Evolutionary conservation across 1,140 invertebrate genomes (phyloP), one percentile per base, ranked within the genome.

Genomic region (Littorina saxatilis): DNA sequence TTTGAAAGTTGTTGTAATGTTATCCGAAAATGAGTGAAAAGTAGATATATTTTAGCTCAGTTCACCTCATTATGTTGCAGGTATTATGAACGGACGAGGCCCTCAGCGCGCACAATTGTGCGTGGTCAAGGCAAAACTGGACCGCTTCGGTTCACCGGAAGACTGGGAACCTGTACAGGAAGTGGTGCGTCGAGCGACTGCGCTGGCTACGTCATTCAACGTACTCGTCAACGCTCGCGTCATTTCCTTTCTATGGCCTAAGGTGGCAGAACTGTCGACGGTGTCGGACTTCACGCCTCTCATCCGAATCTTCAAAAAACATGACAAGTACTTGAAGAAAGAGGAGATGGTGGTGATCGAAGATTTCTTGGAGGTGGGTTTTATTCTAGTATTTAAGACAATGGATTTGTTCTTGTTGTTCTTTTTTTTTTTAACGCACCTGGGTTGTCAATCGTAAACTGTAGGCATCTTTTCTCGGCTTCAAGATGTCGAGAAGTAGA

Each of bases 271-370:
- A 43, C 47, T 86, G 43, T 78, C 81, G 20, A 83, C 75, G 2
- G 79, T 84, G 47, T 85, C 83, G 1, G 81, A 85, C 58, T 85
- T 83, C 58, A 72, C 66, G 15, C 70, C 61, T 17, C 35, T 85
- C 11, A 70, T 83, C 32, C 43, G 58, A 0, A 58, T 66, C 29
- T 81, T 85, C 61, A 72, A 73, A 35, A 81, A 73, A 2, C 84
- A 85, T 58, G 81, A 82, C 58, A 85, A 85, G 47, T 50, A 61
- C 35, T 20, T 85, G 52, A 47, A 74, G 23, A 37, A 20, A 20
- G 79, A 70, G 20, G 85, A 86, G 58, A 77, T 37, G 37, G 78
- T 86, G 39, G n/a, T 80, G 9, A 66, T 86, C 11, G 85, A 86
- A 72, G 73, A 81, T 17, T 83, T 83, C 55, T 37, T 86, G 13